phyloP scores from a whole-genome alignment of 2,888 invertebrate species.

The Chrysopilus asiliformis region DNA sequence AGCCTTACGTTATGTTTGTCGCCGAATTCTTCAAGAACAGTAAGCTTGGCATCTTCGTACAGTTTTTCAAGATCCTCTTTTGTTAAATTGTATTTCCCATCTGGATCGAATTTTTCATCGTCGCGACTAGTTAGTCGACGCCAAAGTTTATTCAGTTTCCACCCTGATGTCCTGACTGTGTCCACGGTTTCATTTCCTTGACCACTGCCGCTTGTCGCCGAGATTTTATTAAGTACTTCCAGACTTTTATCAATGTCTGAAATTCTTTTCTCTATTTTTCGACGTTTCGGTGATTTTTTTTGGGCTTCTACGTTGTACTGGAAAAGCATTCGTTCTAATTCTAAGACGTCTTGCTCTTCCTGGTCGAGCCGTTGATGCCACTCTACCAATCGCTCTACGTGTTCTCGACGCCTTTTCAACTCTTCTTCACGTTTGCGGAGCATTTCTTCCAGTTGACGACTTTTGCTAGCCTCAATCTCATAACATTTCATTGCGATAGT shows the following conservation, averaged over 20 bases:
- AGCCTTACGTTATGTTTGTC: too few relatives aligned
- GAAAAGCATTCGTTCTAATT: conserved; percentile 35
- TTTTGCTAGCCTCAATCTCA: not conserved
- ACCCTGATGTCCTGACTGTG: conserved; percentile 25
- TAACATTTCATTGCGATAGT: conserved; percentile 1
- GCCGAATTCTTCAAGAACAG: conserved; percentile 23
- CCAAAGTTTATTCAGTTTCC: conserved; percentile 37
- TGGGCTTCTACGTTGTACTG: conserved; percentile 15
- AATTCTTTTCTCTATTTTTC: conserved; percentile 24
- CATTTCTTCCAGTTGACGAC: conserved; percentile 19
- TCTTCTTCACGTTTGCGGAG: conserved; percentile 39
- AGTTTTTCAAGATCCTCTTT: conserved; percentile 33
- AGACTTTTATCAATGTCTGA: conserved; percentile 27
- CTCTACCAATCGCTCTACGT: conserved; percentile 39
- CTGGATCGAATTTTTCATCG: conserved; percentile 31
- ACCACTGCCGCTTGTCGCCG: conserved; percentile 8
- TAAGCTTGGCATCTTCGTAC: conserved; percentile 34
- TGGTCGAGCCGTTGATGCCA: conserved; percentile 41
- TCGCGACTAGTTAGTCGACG: conserved; percentile 33
- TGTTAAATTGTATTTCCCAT: conserved; percentile 31
- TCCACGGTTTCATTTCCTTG: not conserved
- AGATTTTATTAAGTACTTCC: conserved; percentile 22
- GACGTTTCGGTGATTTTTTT: not conserved
- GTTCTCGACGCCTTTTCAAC: conserved; percentile 36
- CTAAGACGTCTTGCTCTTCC: conserved; percentile 39